phyloP scores from a whole-genome alignment of 2,888 invertebrate genomes.

The Elmis aenea region DNA sequence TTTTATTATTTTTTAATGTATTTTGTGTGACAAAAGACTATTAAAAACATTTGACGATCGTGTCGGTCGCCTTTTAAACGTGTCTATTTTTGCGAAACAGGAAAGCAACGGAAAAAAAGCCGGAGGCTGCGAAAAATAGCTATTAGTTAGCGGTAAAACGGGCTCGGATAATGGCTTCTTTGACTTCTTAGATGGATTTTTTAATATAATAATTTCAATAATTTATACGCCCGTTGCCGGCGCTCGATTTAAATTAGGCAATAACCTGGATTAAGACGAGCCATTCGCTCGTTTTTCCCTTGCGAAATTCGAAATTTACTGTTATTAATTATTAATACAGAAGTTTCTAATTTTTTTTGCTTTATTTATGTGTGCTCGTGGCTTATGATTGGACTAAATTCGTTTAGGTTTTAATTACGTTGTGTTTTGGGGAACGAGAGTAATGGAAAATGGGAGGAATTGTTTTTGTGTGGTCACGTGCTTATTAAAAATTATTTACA shows the following conservation, averaged over 20 bases:
- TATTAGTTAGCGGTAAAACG: conserved; percentile 45
- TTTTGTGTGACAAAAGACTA: background rate
- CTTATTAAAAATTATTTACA: too few species aligned
- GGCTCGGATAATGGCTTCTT: conserved; percentile 54
- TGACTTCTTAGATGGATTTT: conserved; percentile 69
- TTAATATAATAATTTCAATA: conserved; percentile 69
- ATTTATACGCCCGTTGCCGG: conserved; percentile 41
- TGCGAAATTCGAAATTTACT: conserved; percentile 13
- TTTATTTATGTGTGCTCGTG: too few species aligned
- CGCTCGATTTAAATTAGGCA: conserved; percentile 48
- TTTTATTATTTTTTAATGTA: background rate
- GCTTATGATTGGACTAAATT: too few species aligned
- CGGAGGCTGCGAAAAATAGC: conserved; percentile 43
- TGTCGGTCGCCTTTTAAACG: conserved; percentile 8
- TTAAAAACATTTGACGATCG: background rate
- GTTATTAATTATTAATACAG: conserved; percentile 19
- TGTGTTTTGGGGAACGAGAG: too few species aligned
- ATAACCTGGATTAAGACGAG: conserved; percentile 44
- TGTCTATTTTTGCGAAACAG: conserved; percentile 34
- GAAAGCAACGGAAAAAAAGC: conserved; percentile 26
- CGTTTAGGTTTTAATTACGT: too few species aligned
- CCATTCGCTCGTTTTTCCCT: conserved; percentile 16
- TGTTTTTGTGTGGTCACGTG: too few species aligned
- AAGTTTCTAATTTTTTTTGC: too few species aligned
- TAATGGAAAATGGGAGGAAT: too few species aligned